Conservation (phyloP, 1,140 invertebrate genomes). For the Temnothorax curvispinosus region DNA sequence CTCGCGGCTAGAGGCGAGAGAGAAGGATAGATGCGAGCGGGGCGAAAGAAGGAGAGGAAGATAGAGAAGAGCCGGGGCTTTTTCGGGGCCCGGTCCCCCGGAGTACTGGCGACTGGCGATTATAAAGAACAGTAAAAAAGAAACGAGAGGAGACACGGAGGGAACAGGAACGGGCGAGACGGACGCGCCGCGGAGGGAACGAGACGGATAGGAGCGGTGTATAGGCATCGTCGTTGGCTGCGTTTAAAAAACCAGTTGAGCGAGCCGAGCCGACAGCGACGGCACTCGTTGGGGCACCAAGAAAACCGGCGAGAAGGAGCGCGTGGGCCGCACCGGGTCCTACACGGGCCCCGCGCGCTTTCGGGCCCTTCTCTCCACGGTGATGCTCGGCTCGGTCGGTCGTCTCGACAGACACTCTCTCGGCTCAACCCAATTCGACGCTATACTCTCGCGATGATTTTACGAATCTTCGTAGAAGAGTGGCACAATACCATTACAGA, state of each 20-base stretch:
- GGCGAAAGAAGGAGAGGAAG: neutral
- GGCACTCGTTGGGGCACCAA: conserved; percentile 70
- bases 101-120: conserved; percentile 82
- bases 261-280: conserved; percentile 79
- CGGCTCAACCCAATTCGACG: neutral
- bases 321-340: conserved; percentile 84
- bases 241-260: conserved; percentile 86
- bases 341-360: conserved; percentile 70
- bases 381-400: conserved; percentile 26
- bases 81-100: conserved; percentile 77
- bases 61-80: conserved; percentile 67
- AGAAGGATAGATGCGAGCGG: conserved; percentile 40
- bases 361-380: conserved; percentile 61
- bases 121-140: conserved; percentile 86
- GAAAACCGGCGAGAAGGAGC: conserved; percentile 76
- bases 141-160: conserved; percentile 75
- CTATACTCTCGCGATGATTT: conserved; percentile 24
- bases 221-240: conserved; percentile 84
- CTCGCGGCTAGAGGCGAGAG: conserved; percentile 80
- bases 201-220: conserved; percentile 77
- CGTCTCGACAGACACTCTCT: conserved; percentile 10
- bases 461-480: conserved; percentile 16
- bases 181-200: conserved; percentile 28
- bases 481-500: neutral
- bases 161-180: conserved; percentile 40